phyloP scores from a whole-genome alignment of 2,113 vertebrate species.

The Ptyas mucosa region DNA sequence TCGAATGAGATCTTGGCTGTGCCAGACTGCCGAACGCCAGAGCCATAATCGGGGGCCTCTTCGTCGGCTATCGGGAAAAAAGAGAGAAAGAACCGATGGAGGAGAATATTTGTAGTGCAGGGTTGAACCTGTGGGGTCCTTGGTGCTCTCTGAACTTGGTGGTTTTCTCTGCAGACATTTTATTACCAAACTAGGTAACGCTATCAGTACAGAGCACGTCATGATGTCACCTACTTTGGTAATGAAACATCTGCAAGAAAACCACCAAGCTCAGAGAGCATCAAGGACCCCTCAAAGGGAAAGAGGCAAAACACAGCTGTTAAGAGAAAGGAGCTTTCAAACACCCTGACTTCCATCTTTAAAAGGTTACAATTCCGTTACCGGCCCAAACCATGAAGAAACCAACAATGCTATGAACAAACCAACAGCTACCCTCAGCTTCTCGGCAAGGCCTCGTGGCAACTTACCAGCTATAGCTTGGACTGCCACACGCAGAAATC shows the following conservation, averaged over 20 bases:
- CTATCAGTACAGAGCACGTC: neutral
- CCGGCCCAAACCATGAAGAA: neutral
- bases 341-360: neutral
- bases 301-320: neutral
- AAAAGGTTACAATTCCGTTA: neutral
- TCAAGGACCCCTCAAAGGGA: neutral
- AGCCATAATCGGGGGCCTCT: conserved; percentile 97
- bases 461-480: conserved; percentile 92
- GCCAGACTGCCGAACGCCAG: conserved; percentile 94
- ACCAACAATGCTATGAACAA: neutral
- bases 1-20: conserved; percentile 98
- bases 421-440: neutral
- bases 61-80: conserved; percentile 81
- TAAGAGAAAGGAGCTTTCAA: neutral
- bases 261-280: too few relatives aligned
- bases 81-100: neutral
- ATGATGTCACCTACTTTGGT: neutral
- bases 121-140: neutral
- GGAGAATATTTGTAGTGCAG: neutral
- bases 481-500: conserved; percentile 94
- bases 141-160: neutral
- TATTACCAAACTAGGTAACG: neutral
- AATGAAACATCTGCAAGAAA: neutral
- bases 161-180: neutral
- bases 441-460: neutral